Base-by-base conservation (phyloP, 2,797 vertebrate genomes). In the Hephaestus fuliginosus region DNA sequence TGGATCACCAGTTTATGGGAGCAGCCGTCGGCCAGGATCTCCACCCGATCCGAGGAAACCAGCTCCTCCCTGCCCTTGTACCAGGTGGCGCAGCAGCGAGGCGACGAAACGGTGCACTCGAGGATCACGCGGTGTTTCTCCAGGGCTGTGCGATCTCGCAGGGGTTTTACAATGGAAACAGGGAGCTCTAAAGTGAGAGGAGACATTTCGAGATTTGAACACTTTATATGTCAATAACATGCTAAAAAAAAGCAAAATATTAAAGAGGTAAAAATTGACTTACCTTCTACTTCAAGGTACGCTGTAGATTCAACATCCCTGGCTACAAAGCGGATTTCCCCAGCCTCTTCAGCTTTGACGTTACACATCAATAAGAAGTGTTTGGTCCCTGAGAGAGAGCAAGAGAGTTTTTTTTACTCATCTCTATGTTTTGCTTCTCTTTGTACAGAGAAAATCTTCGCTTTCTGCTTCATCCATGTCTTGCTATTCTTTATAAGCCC, bases 301-400 rank as follows among this genome's bases (percentile, higher is more conserved):
- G 97, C 97, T 62, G 89, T 94, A 0, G 97, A 97, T 87, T 93
- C 88, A 1, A 94, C 91, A 12, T 92, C 94, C 88, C 96, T 95
- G 15, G 97, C 96, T 2, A 72, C 76, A 41, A 99, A 98, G 66
- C 90, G 90, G 76, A 99, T 95, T 84, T 97, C 96, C 68, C 97
- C 98, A 0, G 95, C 86, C 15, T 99, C 97, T 67, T 98, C 97
- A 0, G 94, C 86, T 58, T 85, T 87, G 69, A 97, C 96, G 0
- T 94, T 93, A 20, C 96, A 98, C 86, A 99, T 95, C 57, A 99
- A 89, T 60, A 99, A 93, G 88, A 98, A 97, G 82, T 98, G 97
- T 83, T 96, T 96, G 70, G 94, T 95, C 46, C 97, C 98, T 99
- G 85, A 48, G 73, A 52, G 56, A 73, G 13, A 53, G 56, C 25